Percentiles rank a stretch among this genome's conserved stretches.
Evolutionary conservation across 2,888 invertebrate genomes (phyloP).

Genomic region (Nomada goodeniana): DNA sequence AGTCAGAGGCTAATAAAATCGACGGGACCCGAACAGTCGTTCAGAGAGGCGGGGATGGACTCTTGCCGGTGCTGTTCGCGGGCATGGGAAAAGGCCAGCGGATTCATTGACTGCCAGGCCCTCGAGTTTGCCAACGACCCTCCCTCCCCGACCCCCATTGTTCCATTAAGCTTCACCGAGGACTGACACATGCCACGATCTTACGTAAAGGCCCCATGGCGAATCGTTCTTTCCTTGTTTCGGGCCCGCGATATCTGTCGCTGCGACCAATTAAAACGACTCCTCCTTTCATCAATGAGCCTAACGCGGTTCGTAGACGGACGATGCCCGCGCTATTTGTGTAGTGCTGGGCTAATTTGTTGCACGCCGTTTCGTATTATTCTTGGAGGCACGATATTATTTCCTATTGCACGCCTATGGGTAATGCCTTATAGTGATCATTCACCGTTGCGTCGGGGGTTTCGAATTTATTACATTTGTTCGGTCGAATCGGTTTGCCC

Average conservation of each 20-base stretch:
- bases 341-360: conserved; percentile 20
- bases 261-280: conserved; percentile 51
- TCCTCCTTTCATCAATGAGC: conserved; percentile 4
- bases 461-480: too few species aligned
- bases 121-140: conserved; percentile 66
- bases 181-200: conserved; percentile 59
- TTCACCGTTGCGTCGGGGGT: too few species aligned
- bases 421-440: too few species aligned
- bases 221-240: conserved; percentile 56
- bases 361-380: conserved; percentile 37
- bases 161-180: conserved; percentile 69
- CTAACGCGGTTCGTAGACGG: conserved; percentile 37
- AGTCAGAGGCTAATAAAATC: conserved; percentile 74
- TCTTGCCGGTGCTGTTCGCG: conserved; percentile 65
- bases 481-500: too few species aligned
- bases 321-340: conserved; percentile 25
- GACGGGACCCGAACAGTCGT: conserved; percentile 64
- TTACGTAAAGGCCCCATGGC: conserved; percentile 55
- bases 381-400: conserved; percentile 11
- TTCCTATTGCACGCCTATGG: too few species aligned
- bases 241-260: conserved; percentile 35
- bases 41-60: conserved; percentile 54
- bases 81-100: conserved; percentile 80
- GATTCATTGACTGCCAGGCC: conserved; percentile 80
- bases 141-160: conserved; percentile 57